phyloP scores from a whole-genome alignment of 1,140 invertebrate genomes.

The Caenorhabditis tropicalis region DNA sequence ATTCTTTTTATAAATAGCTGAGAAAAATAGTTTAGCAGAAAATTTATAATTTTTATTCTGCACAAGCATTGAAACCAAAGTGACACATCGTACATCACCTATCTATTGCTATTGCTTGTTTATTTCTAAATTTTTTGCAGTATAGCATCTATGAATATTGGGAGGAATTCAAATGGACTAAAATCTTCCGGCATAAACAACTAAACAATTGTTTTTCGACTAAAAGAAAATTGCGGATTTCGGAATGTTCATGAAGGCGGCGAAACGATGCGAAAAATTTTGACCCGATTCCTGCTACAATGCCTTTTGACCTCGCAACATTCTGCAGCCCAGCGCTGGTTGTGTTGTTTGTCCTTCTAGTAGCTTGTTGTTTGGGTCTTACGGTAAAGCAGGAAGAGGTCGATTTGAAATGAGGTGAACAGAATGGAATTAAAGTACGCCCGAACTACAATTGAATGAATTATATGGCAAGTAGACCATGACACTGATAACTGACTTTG shows the following conservation, averaged over 20 bases:
- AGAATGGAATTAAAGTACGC: not conserved
- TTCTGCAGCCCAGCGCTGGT: not conserved
- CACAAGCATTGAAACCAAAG: too few species aligned
- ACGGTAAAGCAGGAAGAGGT: not conserved
- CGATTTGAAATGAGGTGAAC: not conserved
- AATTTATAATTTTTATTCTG: too few species aligned
- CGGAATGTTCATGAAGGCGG: constrained; percentile 12
- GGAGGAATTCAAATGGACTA: too few species aligned
- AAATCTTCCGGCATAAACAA: constrained; percentile 18
- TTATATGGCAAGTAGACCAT: not conserved
- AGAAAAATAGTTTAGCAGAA: too few species aligned
- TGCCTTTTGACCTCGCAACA: constrained; percentile 41
- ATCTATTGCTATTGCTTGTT: too few species aligned
- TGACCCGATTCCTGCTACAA: constrained; percentile 41
- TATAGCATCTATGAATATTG: too few species aligned
- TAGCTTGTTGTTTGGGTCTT: constrained; percentile 26
- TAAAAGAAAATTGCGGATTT: constrained; percentile 12
- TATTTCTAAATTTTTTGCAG: too few species aligned
- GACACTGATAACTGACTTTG: constrained; percentile 3
- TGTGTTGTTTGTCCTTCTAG: constrained; percentile 29
- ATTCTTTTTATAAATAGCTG: too few species aligned
- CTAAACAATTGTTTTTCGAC: constrained; percentile 13
- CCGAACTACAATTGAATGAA: not conserved
- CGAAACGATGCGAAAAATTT: constrained; percentile 22
- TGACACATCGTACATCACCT: too few species aligned